Evolutionary conservation across 2,888 invertebrate genomes (phyloP).

Genomic region (Caenorhabditis angaria): DNA sequence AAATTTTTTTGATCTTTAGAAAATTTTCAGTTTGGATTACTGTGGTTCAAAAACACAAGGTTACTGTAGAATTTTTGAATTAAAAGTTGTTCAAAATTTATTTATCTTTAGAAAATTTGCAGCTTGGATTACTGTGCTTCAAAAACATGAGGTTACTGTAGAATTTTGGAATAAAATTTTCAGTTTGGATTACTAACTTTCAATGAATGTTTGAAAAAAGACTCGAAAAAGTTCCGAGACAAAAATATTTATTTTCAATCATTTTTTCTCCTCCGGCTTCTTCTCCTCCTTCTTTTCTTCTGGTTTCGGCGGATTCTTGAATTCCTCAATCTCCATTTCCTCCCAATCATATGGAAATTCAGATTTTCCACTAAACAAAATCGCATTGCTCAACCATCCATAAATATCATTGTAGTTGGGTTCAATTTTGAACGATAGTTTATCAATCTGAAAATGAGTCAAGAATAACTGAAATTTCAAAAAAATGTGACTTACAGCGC

Average conservation of each 20-base stretch:
- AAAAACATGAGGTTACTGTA: too few relatives aligned
- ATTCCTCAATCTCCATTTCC: slow-evolving; percentile 35
- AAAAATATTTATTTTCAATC: neutral
- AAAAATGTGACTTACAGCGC: slow-evolving; percentile 12
- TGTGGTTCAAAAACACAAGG: too few relatives aligned
- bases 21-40: too few relatives aligned
- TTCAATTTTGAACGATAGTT: slow-evolving; percentile 48
- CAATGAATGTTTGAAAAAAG: too few relatives aligned
- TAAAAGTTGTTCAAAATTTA: too few relatives aligned
- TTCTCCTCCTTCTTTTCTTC: slow-evolving; percentile 5
- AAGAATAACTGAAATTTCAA: neutral
- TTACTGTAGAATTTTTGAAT: too few relatives aligned
- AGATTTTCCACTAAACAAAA: slow-evolving; percentile 41
- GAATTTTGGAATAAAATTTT: too few relatives aligned
- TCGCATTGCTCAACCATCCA: slow-evolving; percentile 43
- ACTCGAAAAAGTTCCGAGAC: neutral
- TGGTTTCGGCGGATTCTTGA: slow-evolving; percentile 39
- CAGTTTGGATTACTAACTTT: too few relatives aligned
- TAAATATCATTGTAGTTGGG: slow-evolving; percentile 52
- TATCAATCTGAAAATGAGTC: slow-evolving; percentile 36
- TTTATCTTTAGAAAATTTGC: too few relatives aligned
- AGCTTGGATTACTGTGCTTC: too few relatives aligned
- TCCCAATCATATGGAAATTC: slow-evolving; percentile 60
- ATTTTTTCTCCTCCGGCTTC: neutral
- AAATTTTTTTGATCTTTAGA: too few relatives aligned